Conservation (phyloP, 2,797 vertebrate genomes). For the Pangasius sanitwongsei region DNA sequence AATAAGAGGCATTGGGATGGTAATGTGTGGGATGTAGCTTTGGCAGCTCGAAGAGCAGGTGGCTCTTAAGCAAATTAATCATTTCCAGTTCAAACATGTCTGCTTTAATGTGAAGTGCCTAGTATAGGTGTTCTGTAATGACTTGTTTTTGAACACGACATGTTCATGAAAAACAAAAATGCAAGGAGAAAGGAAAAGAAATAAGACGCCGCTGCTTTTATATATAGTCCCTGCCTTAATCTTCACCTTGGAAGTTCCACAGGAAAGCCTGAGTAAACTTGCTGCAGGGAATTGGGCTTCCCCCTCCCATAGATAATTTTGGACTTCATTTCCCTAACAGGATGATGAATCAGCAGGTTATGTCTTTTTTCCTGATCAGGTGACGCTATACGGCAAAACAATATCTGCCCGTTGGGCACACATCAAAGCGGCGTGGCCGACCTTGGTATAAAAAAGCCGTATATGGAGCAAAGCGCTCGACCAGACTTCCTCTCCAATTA, state of each 20-base stretch:
- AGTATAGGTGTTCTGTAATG: constrained; percentile 8
- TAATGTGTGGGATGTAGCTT: constrained; percentile 61
- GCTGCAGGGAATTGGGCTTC: constrained; percentile 52
- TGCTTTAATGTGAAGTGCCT: constrained; percentile 46
- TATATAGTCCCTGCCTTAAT: constrained; percentile 49
- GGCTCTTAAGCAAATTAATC: constrained; percentile 67
- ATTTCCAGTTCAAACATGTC: constrained; percentile 63
- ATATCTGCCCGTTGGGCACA: constrained; percentile 38
- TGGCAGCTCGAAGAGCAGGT: constrained; percentile 57
- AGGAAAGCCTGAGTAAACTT: constrained; percentile 76
- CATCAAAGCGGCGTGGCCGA: constrained; percentile 37
- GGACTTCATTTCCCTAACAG: constrained; percentile 71
- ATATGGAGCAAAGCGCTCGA: constrained; percentile 46
- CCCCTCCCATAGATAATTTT: constrained; percentile 65
- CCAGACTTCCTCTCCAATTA: constrained; percentile 50
- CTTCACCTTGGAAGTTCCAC: constrained; percentile 56
- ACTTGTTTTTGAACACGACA: background rate
- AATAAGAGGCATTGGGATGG: constrained; percentile 59
- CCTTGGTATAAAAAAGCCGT: constrained; percentile 40
- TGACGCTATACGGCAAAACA: constrained; percentile 58
- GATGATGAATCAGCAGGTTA: constrained; percentile 70
- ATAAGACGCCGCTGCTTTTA: constrained; percentile 40
- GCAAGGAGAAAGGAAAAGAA: constrained; percentile 9
- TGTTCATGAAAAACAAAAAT: constrained; percentile 13
- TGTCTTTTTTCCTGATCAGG: constrained; percentile 54